Evolutionary conservation across 53 echinoderm and acorn worm genomes (phyloP).

Genomic region (Holothuria scabra): DNA sequence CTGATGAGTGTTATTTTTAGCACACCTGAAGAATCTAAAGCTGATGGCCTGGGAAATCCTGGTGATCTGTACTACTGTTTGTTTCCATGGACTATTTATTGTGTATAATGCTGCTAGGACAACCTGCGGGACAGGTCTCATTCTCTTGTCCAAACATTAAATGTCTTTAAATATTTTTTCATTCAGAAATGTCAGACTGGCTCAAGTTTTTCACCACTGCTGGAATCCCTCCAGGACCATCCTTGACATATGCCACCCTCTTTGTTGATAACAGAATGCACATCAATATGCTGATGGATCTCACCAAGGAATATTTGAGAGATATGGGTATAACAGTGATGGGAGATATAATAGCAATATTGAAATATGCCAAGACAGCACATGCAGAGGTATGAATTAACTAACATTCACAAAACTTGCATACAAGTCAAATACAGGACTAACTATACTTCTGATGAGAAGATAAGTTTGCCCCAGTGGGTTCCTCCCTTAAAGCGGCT

Average conservation of each 20-base stretch:
- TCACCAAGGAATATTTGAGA: slow-evolving; percentile 94
- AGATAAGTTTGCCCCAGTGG: too few relatives aligned
- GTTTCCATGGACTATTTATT: too few relatives aligned
- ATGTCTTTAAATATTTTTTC: neutral
- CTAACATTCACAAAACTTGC: neutral
- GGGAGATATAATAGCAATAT: slow-evolving; percentile 96
- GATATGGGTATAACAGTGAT: slow-evolving; percentile 95
- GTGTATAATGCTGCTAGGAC: too few relatives aligned
- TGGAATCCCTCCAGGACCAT: slow-evolving; percentile 92
- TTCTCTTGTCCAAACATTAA: too few relatives aligned
- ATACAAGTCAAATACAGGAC: neutral
- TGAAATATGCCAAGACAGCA: slow-evolving; percentile 95
- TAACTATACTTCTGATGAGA: neutral
- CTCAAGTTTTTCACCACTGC: slow-evolving; percentile 95
- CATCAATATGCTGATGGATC: slow-evolving; percentile 94
- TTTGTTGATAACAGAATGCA: slow-evolving; percentile 97
- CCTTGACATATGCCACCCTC: slow-evolving; percentile 85
- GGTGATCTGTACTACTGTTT: too few relatives aligned
- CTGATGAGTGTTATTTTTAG: too few relatives aligned
- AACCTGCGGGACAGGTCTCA: too few relatives aligned
- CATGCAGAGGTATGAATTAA: slow-evolving; percentile 71
- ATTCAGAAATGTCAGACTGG: slow-evolving; percentile 97
- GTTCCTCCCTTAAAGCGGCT: too few relatives aligned
- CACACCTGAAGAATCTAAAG: too few relatives aligned
- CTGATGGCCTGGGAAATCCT: too few relatives aligned